Evolutionary conservation across 2,888 invertebrate species (phyloP), one percentile per base, ranked within the genome.

Genomic region (Lasioglossum morio): DNA sequence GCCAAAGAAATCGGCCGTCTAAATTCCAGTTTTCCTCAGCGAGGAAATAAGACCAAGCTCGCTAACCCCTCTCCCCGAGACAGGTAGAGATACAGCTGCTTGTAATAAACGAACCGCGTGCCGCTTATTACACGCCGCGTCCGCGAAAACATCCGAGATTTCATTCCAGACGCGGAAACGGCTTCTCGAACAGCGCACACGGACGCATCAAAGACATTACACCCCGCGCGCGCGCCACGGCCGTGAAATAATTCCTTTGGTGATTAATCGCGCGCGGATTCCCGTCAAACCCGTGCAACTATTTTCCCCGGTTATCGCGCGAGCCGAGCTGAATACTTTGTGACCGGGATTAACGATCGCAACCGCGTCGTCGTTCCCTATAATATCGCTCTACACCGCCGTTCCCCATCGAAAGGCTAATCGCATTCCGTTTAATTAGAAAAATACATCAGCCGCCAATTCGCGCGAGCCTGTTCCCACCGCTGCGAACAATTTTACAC

Each of bases 1-100:
- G 48, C 43, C 76, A 80, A 78, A 69, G 74, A 79, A 78, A 82
- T 88, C 84, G 82, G 46, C 80, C 86, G 72, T 84, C 79, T 74
- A 77, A 70, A 90, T 88, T 90, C 88, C 90, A 84, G 90, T 90
- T 90, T 87, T 87, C 77, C 86, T 23, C 48, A 19, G 66, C 37
- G 66, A 72, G 77, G 77, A 73, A 79, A 73, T 70, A 77, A 72
- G 27, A 79, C 77, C 70, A 40, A n/a, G 23, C 23, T 0, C 23
- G 4, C 10, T 19, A 7, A 1, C 66, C 10, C 66, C 66, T 4
- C 66, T 5, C 70, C 0, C 4, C 5, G 12, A 5, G n/a, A 19
- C 14, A 23, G 14, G 23, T 23, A 23, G 23, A 53, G 23, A 53
- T 53, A 40, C 40, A 12, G 79, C 75, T 75, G 80, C 79, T 72